phyloP scores from a whole-genome alignment of 2,888 invertebrate genomes.

The Endotricha flammealis region DNA sequence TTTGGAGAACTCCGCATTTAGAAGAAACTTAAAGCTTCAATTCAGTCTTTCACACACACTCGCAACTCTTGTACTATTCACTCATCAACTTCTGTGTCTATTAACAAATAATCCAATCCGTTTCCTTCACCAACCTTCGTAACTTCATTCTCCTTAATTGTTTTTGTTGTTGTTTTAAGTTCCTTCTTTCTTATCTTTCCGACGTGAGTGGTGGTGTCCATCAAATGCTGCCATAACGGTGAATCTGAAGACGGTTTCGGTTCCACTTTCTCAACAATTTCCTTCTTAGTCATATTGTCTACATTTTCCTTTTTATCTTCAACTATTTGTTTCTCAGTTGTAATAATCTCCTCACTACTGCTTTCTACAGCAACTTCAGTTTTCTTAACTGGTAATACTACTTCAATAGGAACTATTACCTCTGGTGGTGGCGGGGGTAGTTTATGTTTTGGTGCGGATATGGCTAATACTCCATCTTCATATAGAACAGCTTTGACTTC shows the following conservation, averaged over 20 bases:
- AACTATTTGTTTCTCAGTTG: constrained; percentile 10
- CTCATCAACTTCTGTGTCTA: constrained; percentile 41
- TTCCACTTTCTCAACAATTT: constrained; percentile 13
- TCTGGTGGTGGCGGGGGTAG: constrained; percentile 63
- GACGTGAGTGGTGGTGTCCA: constrained; percentile 58
- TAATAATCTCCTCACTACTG: not conserved
- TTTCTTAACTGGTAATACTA: constrained; percentile 27
- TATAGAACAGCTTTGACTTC: constrained; percentile 60
- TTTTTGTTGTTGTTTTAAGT: constrained; percentile 53
- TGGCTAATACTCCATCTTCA: constrained; percentile 50
- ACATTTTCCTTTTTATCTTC: constrained; percentile 31
- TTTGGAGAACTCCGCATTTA: constrained; percentile 13
- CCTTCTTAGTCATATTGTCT: constrained; percentile 24
- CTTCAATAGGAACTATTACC: constrained; percentile 58
- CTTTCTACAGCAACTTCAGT: constrained; percentile 1
- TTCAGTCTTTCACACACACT: constrained; percentile 54
- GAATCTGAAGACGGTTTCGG: constrained; percentile 24
- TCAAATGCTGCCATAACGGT: constrained; percentile 47
- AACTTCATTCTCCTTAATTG: constrained; percentile 63
- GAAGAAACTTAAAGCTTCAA: constrained; percentile 36
- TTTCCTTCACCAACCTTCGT: constrained; percentile 55
- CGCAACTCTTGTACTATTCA: constrained; percentile 28
- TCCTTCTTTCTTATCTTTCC: constrained; percentile 73
- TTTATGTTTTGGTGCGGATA: constrained; percentile 60
- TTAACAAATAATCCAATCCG: constrained; percentile 51